Evolutionary conservation across 2,113 vertebrate species (phyloP).

Genomic region (Petaurus breviceps): DNA sequence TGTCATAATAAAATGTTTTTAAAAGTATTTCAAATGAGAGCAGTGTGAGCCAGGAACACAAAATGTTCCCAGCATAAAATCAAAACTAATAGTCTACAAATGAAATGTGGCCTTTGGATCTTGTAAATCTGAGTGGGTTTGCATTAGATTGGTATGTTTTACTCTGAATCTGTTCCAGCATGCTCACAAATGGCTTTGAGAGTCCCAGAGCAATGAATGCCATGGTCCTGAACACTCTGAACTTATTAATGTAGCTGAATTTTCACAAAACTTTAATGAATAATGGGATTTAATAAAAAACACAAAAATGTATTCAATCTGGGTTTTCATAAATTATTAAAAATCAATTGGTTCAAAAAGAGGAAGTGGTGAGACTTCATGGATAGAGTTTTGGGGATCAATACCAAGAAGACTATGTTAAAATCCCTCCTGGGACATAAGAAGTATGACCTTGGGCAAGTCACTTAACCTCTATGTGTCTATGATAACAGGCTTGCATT

Average conservation of each 20-base stretch:
- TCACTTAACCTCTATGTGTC: neutral
- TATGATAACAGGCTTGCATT: neutral
- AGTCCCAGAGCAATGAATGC: conserved; percentile 22
- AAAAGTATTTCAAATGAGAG: conserved; percentile 62
- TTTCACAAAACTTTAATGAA: neutral
- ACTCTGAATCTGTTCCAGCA: conserved; percentile 41
- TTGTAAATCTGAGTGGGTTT: conserved; percentile 29
- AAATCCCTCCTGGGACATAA: neutral
- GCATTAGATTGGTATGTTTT: neutral
- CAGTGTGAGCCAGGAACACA: conserved; percentile 39
- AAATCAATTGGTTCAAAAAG: neutral
- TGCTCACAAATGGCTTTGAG: conserved; percentile 65
- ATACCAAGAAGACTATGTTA: neutral
- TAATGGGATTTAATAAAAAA: conserved; percentile 32
- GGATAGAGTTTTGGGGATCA: neutral
- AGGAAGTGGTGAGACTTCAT: neutral
- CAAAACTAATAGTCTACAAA: conserved; percentile 61
- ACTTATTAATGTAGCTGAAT: conserved; percentile 27
- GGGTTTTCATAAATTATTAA: neutral
- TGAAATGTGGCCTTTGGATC: conserved; percentile 12
- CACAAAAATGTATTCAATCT: neutral
- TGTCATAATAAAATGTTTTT: conserved; percentile 57
- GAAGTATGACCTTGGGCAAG: neutral
- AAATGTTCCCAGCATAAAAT: conserved; percentile 50
- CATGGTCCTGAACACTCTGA: conserved; percentile 40